Evolutionary conservation across 64 coral and sea anemone genomes (phyloP).

Genomic region (Porites australiensis): DNA sequence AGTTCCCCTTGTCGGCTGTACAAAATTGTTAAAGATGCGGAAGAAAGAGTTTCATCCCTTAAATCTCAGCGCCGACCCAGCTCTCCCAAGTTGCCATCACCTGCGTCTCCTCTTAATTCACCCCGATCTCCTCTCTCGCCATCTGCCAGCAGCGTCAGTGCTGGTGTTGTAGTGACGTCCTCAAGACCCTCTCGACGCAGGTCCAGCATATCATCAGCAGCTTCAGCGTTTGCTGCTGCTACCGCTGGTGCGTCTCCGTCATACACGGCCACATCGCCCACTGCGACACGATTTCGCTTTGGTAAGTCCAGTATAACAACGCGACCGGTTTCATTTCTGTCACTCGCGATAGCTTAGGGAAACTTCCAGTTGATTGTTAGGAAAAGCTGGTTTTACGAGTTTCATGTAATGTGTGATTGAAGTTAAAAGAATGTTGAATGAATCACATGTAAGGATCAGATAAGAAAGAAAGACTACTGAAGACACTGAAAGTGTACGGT

Average conservation of each 20-base stretch:
- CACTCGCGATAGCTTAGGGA: no score
- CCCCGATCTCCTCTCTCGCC: constrained; percentile 84
- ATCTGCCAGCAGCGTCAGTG: constrained; percentile 69
- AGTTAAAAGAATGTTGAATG: no score
- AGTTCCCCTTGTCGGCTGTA: constrained; percentile 73
- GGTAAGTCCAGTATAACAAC: constrained; percentile 58
- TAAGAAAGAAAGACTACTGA: no score
- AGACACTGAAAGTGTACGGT: no score
- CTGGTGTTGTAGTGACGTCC: constrained; percentile 97
- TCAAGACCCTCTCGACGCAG: constrained; percentile 85
- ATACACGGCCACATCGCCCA: constrained; percentile 61
- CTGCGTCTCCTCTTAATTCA: constrained; percentile 67
- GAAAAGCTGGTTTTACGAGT: no score
- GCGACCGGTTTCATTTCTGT: no score
- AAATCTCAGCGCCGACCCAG: constrained; percentile 64
- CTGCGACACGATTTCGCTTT: constrained; percentile 84
- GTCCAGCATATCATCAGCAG: constrained; percentile 96
- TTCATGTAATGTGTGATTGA: no score
- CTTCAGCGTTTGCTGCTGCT: constrained; percentile 95
- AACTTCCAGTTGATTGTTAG: no score
- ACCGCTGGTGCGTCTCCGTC: constrained; percentile 97
- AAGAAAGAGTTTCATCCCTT: constrained; percentile 62
- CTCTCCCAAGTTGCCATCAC: constrained; percentile 68
- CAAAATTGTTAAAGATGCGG: constrained; percentile 80
- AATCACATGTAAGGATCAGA: no score